Evolutionary conservation across 2,113 vertebrate genomes (phyloP).

Genomic region (Etheostoma spectabile): DNA sequence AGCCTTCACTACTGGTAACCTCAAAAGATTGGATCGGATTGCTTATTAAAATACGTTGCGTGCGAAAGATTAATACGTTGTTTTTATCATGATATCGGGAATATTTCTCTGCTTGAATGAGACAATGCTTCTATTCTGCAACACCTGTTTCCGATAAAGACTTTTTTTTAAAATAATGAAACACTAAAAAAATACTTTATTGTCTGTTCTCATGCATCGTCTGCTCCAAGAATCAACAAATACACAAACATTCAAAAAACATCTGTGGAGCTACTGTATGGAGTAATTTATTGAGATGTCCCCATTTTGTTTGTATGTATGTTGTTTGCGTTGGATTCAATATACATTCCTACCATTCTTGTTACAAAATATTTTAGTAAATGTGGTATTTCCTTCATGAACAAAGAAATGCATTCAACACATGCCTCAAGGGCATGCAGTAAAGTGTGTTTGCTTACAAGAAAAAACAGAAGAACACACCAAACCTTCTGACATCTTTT

Average conservation of each 20-base stretch:
- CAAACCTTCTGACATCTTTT: not conserved
- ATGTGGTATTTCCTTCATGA: not conserved
- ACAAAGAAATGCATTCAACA: not conserved
- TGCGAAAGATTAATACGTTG: not conserved
- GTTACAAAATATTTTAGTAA: not conserved
- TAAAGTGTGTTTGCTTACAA: not conserved
- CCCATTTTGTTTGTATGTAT: not conserved
- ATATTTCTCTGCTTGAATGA: no score
- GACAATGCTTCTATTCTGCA: no score
- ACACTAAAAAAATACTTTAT: no score
- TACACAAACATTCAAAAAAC: no score
- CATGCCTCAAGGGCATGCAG: not conserved
- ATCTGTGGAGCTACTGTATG: no score
- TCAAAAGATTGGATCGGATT: slow-evolving; percentile 1
- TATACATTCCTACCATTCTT: no score
- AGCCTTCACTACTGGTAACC: not conserved
- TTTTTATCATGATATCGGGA: not conserved
- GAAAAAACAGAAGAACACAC: no score
- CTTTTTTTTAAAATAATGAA: not conserved
- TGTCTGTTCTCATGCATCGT: no score
- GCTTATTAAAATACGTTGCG: not conserved
- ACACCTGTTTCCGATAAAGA: not conserved
- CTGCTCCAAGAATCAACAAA: no score
- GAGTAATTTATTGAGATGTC: not conserved
- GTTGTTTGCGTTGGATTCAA: not conserved